Percentiles rank a stretch among this genome's conserved stretches.
These are phyloP conservation scores for Oeneis ivallda DNA, from an alignment of 2,888 invertebrate species.

Conservation along the genomic window DNA sequence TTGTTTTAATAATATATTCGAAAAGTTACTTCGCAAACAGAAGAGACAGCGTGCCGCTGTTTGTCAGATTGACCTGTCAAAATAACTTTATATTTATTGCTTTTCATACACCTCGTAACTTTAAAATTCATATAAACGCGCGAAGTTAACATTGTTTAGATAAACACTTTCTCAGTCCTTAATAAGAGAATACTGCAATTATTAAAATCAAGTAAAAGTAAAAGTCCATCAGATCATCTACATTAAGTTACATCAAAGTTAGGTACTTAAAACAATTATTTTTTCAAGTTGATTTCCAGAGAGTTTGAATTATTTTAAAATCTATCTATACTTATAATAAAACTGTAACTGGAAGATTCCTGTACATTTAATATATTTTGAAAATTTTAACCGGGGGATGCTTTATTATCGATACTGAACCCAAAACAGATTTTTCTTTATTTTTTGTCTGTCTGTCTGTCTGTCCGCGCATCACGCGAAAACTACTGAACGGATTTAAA, in stretches of 20 bases:
- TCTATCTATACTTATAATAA: too few species aligned
- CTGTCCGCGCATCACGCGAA: too few species aligned
- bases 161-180: not conserved
- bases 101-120: conserved; percentile 16
- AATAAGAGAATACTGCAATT: not conserved
- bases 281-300: not conserved
- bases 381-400: too few species aligned
- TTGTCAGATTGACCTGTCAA: conserved; percentile 69
- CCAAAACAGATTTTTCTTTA: too few species aligned
- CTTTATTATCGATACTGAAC: too few species aligned
- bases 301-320: too few species aligned
- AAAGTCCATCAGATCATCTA: not conserved
- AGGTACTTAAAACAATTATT: too few species aligned
- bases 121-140: conserved; percentile 6
- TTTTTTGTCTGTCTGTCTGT: too few species aligned
- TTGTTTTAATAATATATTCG: conserved; percentile 57
- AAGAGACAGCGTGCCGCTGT: conserved; percentile 61
- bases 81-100: conserved; percentile 53
- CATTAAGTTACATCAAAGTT: too few species aligned
- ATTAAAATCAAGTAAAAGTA: not conserved
- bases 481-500: too few species aligned
- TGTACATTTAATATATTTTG: too few species aligned
- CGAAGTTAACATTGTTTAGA: not conserved
- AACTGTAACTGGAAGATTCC: too few species aligned
- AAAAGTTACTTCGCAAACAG: conserved; percentile 60